Evolutionary conservation across 2,113 vertebrate species (phyloP).

Genomic region (Cephalopterus ornatus): DNA sequence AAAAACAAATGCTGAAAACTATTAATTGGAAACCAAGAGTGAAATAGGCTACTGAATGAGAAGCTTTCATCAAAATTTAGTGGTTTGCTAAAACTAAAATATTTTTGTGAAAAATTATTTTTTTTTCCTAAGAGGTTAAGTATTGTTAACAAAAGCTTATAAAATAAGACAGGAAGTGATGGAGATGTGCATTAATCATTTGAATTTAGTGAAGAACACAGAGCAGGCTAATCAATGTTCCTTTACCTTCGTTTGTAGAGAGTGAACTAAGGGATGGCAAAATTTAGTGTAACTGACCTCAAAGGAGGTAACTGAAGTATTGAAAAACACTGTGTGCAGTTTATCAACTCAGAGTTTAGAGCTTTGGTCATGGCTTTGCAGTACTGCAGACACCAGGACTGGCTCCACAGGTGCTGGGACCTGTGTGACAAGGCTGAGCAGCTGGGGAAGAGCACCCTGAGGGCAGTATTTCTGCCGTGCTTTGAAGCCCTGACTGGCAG

Average conservation of each 20-base stretch:
- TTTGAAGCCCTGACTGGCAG: not conserved
- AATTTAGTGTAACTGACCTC: not conserved
- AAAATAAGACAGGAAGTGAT: not conserved
- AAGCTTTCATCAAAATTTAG: not conserved
- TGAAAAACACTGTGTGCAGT: not conserved
- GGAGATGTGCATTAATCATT: not conserved
- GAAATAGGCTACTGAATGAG: not conserved
- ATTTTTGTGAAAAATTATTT: not conserved
- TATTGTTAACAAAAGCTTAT: not conserved
- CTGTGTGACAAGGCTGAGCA: not conserved
- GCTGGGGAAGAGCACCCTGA: not conserved
- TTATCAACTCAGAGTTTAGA: not conserved
- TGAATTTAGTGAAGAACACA: not conserved
- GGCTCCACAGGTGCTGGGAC: not conserved
- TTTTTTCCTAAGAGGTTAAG: not conserved
- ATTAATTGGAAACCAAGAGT: not conserved
- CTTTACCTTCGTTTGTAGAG: not conserved
- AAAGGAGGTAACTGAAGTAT: not conserved
- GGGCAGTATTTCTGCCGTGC: accelerated
- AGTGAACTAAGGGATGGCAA: not conserved
- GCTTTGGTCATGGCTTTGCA: not conserved
- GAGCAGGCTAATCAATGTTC: not conserved
- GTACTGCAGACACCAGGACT: not conserved
- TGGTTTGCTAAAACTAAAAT: not conserved
- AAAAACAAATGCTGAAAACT: not conserved